Base-by-base conservation (phyloP, 2,888 invertebrate species). In the Folsomia candida region DNA sequence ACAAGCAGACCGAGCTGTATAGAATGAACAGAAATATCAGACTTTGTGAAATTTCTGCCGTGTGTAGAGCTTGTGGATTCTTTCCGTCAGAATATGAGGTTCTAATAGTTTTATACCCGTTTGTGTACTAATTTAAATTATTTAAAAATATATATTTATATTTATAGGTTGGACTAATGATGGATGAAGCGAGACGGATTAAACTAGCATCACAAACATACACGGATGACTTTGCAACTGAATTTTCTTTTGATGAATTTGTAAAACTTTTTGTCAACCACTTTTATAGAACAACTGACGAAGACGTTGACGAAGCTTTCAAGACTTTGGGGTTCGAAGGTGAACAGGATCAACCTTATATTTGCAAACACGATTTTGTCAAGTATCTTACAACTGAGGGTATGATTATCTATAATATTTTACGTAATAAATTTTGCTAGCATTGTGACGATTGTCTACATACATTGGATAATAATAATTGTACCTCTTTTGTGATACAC, bases 1-100 rank as follows among this genome's bases (percentile, higher is more conserved):
- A 70, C 2, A 73, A 69, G 3, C 76, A 74, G 51, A 71, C 74
- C 2, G 77, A 79, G 24, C 58, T 79, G 26, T 70, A 77, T 26
- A 67, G 67, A 6, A 75, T 76, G 51, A 69, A 72, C 0, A 67
- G 73, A 60, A 66, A 69, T 28, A 74, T 79, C n/a, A 67, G 71
- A 28, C 65, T 78, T n/a, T 72, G 71, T n/a, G 78, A 78, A 65
- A 78, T 79, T 14, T 73, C 79, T 20, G 72, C 75, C 0, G 76
- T 78, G 0, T 67, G 76, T 24, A 62, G 79, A 11, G 73, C 76
- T 60, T 79, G 78, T 62, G 79, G 79, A 9, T 78, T 72, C 68
- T 79, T 74, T 62, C 78, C 76, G 9, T 76, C 79, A 0, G 79
- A 79, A 61, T 76, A 77, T 29, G 77, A 79, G 65, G 77, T 79